Percentiles rank a stretch among this genome's conserved stretches.
phyloP scores from a whole-genome alignment of 2,888 invertebrate species.

The Euzetes globulus region DNA sequence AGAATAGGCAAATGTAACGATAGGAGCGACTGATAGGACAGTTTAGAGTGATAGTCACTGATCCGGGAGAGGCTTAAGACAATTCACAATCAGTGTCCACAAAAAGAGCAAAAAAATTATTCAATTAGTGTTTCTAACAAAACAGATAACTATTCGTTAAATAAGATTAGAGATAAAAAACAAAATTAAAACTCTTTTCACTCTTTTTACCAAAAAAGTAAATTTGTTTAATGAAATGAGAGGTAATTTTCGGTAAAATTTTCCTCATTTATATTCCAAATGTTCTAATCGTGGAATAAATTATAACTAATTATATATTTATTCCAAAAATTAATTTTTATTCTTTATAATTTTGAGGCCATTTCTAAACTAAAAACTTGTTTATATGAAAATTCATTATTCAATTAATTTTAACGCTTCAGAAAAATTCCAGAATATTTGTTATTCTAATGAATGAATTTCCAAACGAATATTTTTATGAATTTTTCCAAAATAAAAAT shows the following conservation, averaged over 20 bases:
- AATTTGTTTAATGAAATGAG: too few species aligned
- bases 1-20: neutral
- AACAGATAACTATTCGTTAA: neutral
- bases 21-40: neutral
- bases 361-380: too few species aligned
- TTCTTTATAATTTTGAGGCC: neutral
- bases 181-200: neutral
- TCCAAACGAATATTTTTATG: too few species aligned
- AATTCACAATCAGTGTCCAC: neutral
- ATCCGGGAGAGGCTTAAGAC: neutral
- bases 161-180: neutral
- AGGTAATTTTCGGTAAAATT: too few species aligned
- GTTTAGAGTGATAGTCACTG: neutral
- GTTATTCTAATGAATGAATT: neutral
- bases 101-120: neutral
- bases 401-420: neutral
- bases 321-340: neutral
- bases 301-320: too few species aligned
- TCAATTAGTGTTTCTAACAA: neutral
- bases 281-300: too few species aligned
- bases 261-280: too few species aligned
- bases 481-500: too few species aligned
- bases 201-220: neutral
- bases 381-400: neutral
- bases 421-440: neutral